phyloP scores from a whole-genome alignment of 2,113 vertebrate species.

The Fregata magnificens region DNA sequence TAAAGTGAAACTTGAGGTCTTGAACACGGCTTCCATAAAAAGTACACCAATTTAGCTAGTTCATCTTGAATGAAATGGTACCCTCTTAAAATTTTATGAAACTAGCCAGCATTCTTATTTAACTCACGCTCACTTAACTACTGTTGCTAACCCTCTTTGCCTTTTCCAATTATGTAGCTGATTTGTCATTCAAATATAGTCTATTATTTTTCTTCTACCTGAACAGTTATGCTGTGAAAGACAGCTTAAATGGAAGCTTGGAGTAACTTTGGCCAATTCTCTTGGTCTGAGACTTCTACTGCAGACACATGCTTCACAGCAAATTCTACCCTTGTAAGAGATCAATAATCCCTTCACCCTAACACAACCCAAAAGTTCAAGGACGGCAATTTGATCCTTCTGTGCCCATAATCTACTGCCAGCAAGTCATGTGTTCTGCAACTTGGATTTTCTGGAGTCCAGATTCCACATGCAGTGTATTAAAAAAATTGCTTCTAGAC shows the following conservation, averaged over 20 bases:
- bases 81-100: neutral
- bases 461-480: no score
- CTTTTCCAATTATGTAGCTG: neutral
- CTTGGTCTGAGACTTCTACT: no score
- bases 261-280: neutral
- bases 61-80: neutral
- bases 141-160: neutral
- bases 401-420: neutral
- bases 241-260: neutral
- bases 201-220: no score
- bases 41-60: neutral
- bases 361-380: accelerated
- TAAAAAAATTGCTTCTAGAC: neutral
- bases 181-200: neutral
- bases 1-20: neutral
- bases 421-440: neutral
- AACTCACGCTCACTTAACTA: neutral
- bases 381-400: neutral
- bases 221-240: neutral
- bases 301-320: accelerated
- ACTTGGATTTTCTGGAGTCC: neutral
- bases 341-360: neutral
- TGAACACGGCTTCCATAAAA: neutral
- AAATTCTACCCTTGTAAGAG: neutral
- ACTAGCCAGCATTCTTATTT: neutral